phyloP scores from a whole-genome alignment of 2,888 invertebrate species.

The Leptopilina myrica region DNA sequence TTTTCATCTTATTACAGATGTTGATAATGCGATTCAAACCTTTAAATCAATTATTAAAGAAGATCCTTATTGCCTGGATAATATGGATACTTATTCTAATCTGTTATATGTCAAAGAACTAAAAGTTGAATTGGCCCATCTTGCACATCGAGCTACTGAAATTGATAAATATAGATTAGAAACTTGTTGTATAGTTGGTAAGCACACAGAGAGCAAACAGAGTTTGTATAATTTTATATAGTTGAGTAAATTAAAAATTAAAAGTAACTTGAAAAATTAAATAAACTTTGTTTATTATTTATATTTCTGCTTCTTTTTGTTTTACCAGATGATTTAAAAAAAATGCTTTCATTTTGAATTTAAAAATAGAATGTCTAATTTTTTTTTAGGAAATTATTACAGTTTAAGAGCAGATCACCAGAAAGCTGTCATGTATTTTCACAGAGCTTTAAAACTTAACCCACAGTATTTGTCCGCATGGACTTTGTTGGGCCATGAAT shows the following conservation, averaged over 20 bases:
- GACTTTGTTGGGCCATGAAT: conserved; percentile 99
- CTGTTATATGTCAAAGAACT: conserved; percentile 95
- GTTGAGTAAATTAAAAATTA: too few species aligned
- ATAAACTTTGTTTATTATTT: too few species aligned
- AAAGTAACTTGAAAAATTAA: too few species aligned
- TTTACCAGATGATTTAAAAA: too few species aligned
- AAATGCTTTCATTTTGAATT: too few species aligned
- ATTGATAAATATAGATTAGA: conserved; percentile 98
- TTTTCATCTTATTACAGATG: conserved; percentile 80
- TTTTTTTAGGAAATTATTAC: conserved; percentile 92
- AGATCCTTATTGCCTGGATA: conserved; percentile 96
- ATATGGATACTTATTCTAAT: conserved; percentile 98
- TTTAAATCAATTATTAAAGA: conserved; percentile 89
- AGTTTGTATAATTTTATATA: conserved; percentile 18
- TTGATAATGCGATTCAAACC: conserved; percentile 90
- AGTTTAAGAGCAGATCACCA: conserved; percentile 96
- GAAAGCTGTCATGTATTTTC: conserved; percentile 98
- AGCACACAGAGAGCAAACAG: too few species aligned
- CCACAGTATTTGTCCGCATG: conserved; percentile 97
- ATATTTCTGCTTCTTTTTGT: neutral
- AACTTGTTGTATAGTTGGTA: conserved; percentile 98
- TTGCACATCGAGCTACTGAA: conserved; percentile 95
- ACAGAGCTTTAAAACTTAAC: conserved; percentile 94
- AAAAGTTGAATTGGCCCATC: conserved; percentile 92
- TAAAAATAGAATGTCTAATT: neutral